phyloP scores from a whole-genome alignment of 1,140 invertebrate species.

The Ericerus pela region DNA sequence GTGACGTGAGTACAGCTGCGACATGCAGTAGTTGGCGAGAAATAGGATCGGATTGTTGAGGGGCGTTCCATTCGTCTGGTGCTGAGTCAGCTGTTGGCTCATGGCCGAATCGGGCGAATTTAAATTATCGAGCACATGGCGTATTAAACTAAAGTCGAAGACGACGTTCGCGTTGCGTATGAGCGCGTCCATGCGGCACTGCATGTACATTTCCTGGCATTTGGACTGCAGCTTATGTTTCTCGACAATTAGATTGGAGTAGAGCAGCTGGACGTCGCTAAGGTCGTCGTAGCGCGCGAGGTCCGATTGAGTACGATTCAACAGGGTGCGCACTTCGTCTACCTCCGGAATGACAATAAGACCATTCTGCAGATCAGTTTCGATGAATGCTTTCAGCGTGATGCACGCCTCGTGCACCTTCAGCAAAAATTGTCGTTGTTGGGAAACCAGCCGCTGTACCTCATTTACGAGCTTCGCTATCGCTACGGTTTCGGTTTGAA shows the following conservation, averaged over 20 bases:
- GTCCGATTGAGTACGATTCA: constrained; percentile 25
- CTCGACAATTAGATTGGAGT: constrained; percentile 12
- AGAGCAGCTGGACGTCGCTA: constrained; percentile 16
- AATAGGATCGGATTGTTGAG: constrained; percentile 41
- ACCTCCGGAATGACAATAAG: constrained; percentile 39
- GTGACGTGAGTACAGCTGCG: constrained; percentile 52
- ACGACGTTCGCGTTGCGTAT: constrained; percentile 46
- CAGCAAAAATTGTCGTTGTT: constrained; percentile 50
- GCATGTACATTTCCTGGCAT: constrained; percentile 53
- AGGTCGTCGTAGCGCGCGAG: constrained; percentile 16
- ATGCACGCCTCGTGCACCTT: constrained; percentile 57
- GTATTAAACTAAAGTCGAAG: constrained; percentile 39
- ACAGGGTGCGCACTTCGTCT: constrained; percentile 43
- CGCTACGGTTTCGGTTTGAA: constrained; percentile 35
- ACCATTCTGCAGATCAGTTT: constrained; percentile 50
- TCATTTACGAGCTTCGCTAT: constrained; percentile 41
- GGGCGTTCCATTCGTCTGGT: constrained; percentile 18
- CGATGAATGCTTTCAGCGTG: constrained; percentile 52
- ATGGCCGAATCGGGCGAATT: constrained; percentile 35
- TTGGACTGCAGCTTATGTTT: constrained; percentile 37
- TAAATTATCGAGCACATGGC: constrained; percentile 42
- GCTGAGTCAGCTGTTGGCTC: constrained; percentile 15
- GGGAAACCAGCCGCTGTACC: constrained; percentile 44
- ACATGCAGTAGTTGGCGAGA: constrained; percentile 56
- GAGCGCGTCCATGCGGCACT: constrained; percentile 52